Conservation (phyloP, 2,113 vertebrate species). For the Myiozetetes cayanensis region DNA sequence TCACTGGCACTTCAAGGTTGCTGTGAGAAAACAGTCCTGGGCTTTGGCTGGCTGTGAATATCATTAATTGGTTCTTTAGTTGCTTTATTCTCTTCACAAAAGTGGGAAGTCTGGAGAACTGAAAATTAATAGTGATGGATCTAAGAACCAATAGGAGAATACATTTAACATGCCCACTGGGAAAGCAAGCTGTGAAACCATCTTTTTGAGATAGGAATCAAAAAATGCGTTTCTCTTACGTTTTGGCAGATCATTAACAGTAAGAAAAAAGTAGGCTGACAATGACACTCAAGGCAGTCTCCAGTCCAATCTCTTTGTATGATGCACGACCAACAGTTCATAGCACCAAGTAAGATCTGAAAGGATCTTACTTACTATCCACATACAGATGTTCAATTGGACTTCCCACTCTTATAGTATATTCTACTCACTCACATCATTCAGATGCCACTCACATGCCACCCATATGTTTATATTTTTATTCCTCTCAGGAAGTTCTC, state of each 20-base stretch:
- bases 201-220: not conserved
- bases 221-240: not conserved
- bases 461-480: not conserved
- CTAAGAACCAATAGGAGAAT: not conserved
- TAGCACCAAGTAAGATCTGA: not conserved
- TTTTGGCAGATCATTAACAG: not conserved
- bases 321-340: not conserved
- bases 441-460: not conserved
- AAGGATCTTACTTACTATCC: not conserved
- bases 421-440: not conserved
- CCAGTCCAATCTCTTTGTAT: not conserved
- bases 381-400: not conserved
- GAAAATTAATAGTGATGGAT: not conserved
- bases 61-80: not conserved
- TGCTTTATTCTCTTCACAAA: not conserved
- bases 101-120: not conserved
- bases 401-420: not conserved
- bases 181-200: not conserved
- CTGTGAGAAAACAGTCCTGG: not conserved
- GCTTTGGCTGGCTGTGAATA: not conserved
- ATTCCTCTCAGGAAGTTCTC: not conserved
- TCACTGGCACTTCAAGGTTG: not conserved
- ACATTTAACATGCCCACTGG: not conserved
- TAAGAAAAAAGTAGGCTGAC: not conserved
- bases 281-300: not conserved